Base-by-base conservation (phyloP, 1,140 invertebrate genomes). In the Drosophila leontia region DNA sequence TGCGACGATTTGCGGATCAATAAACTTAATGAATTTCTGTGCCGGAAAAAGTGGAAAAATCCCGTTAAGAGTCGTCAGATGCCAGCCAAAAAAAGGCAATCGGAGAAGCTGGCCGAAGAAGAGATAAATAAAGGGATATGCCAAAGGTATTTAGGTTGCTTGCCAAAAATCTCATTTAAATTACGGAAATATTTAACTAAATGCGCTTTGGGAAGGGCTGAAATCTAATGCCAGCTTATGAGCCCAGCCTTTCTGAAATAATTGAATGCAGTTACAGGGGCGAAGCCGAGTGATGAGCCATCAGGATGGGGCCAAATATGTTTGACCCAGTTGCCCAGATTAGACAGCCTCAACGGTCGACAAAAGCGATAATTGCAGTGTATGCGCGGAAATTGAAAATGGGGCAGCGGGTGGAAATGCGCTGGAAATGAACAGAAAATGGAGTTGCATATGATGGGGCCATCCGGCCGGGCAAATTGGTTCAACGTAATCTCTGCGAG, bases 21-120 rank as follows among this genome's bases (percentile, higher is more conserved):
- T 90, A 80, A 85, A 85, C 67, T 79, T 88, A 85, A 88, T 88
- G 86, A 85, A 90, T 65, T 80, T 74, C 61, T 47, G 69, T 11
- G 56, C 44, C 42, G 55, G 58, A 53, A 79, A 44, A 47, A 78
- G 45, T 45, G 60, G 26, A 41, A 76, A 50, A 65, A 62, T 44
- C 42, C 51, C 23, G 39, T 23, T 41, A 82, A 76, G 26, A 13
- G 26, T 19, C n/a, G n/a, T 11, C n/a, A 23, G 62, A 42, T 41
- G 26, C 15, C 34, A 23, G 23, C 23, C 23, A 26, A 35, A 35
- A 70, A 19, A 39, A 13, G 42, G 35, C 29, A 75, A 48, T 50
- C 39, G 59, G n/a, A 48, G 47, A 39, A 41, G 41, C 32, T 29
- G 15, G 34, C n/a, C 9, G 4, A 50, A 63, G 39, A 7, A 37